phyloP scores from a whole-genome alignment of 1,140 invertebrate genomes.

The Belonocnema kinseyi region DNA sequence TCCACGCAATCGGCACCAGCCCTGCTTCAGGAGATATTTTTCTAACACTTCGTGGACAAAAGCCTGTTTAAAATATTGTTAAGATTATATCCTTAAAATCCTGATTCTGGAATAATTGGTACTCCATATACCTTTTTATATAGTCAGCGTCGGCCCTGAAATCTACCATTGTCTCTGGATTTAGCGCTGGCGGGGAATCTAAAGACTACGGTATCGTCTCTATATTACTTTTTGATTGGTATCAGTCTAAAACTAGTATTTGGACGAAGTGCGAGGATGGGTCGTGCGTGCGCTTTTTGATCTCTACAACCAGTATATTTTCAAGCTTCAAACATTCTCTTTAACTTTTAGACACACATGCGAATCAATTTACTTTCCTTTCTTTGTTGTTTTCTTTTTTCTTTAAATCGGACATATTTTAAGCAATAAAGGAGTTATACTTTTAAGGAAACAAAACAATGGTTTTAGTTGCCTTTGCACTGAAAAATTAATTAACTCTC shows the following conservation, averaged over 20 bases:
- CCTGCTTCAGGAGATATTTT: no score
- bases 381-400: background rate
- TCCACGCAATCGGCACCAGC: no score
- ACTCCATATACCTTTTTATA: slow-evolving; percentile 1
- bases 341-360: slow-evolving; percentile 1
- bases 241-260: slow-evolving; percentile 68
- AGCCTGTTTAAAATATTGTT: no score
- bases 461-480: background rate
- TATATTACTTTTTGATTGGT: slow-evolving; percentile 62
- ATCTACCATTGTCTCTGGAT: slow-evolving; percentile 46
- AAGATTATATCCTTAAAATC: slow-evolving; percentile 29
- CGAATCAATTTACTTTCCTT: background rate
- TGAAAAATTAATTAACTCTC: no score
- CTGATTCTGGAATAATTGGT: slow-evolving; percentile 9
- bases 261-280: slow-evolving; percentile 70
- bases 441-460: slow-evolving; percentile 1
- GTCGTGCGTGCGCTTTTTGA: slow-evolving; percentile 65
- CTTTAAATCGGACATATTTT: slow-evolving; percentile 2
- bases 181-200: slow-evolving; percentile 43
- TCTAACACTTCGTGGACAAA: no score
- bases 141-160: background rate
- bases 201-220: slow-evolving; percentile 42
- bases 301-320: slow-evolving; percentile 56
- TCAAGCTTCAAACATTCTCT: slow-evolving; percentile 10
- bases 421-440: background rate